Base-by-base conservation (phyloP, 64 coral and sea anemone genomes). In the Trachythela sp. region DNA sequence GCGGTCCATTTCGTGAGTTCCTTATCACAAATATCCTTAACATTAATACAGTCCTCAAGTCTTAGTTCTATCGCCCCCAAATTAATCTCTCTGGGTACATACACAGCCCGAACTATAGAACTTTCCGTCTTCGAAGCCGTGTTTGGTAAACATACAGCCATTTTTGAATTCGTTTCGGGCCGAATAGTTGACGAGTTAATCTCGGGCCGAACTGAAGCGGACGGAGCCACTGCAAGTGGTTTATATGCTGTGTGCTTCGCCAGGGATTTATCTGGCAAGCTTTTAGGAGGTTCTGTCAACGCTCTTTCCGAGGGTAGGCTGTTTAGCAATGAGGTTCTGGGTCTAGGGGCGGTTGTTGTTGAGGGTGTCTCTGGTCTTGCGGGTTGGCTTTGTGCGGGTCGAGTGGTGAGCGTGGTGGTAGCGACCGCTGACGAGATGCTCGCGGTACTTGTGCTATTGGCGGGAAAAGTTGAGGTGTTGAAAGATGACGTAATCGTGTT, bases 1-100 rank as follows among this genome's bases (percentile, higher is more conserved):
- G 75, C 75, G 2, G 75, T 80, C 75, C 75, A 80, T 36, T 80
- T 80, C 75, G 75, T 80, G 27, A 80, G 75, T 39, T 80, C 75
- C 35, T 80, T 80, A 80, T 80, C 75, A 29, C 75, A 80, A 37
- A 80, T 80, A 34, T 35, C 75, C 15, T 39, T 35, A 13, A 80
- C 75, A 80, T 80, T 80, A 29, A 80, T 39, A 37, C 75, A 80
- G 33, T 80, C 75, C 13, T 80, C 75, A 14, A 80, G 37, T 30
- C 37, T 35, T 8, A 80, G 34, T 36, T 80, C 75, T 2, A 35
- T 80, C 1, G 75, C 31, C 15, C 75, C 75, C 15, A 80, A 37
- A 37, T 80, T 80, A 9, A 80, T 80, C 20, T 80, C 75, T 39
- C 37, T 80, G 31, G 75, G 75, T 17, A 80, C 75, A 80, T 37